Base-by-base conservation (phyloP, 2,888 invertebrate genomes). In the Lottia gigantea region DNA sequence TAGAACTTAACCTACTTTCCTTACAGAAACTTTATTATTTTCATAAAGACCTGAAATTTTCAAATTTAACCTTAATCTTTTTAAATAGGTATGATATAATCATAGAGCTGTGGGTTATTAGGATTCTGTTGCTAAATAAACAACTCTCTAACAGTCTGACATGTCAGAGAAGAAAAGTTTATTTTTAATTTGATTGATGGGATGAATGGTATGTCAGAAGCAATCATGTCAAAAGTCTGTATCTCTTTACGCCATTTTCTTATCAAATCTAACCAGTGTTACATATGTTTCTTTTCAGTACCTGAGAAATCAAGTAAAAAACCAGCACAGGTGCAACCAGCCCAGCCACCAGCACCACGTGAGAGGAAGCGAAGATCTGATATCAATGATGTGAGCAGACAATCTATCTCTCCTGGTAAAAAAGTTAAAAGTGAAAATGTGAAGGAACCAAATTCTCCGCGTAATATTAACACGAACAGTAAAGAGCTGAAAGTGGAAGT, bases 311-410 rank as follows among this genome's bases (percentile, higher is more conserved):
- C 67, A 31, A 63, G 62, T 46, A 55, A 46, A 61, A 65, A 47
- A 55, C 11, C 40, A 40, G 40, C 40, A 40, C 40, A 40, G 40
- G 40, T 40, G 40, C 40, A 40, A 40, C 40, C 40, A 40, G 1
- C 40, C 7, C 64, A 55, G 55, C 64, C 63, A 19, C 69, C 26
- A 19, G 65, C 55, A 46, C 45, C 64, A 16, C 64, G 64, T 55
- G 69, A 69, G 40, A 47, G 69, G 69, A 69, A 69, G 45, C 46
- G 69, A 40, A 64, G 61, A 25, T 47, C 64, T 0, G 69, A 64
- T 61, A 49, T 49, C 46, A 62, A 64, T 55, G 69, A 69, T 61
- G 68, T 63, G 19, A 64, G 46, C 55, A 64, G 64, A 61, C 64
- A 63, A 45, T 65, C 49, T 61, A 40, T 55, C 23, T 69, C 69